phyloP scores from a whole-genome alignment of 2,888 invertebrate genomes.

The Pyralis farinalis region DNA sequence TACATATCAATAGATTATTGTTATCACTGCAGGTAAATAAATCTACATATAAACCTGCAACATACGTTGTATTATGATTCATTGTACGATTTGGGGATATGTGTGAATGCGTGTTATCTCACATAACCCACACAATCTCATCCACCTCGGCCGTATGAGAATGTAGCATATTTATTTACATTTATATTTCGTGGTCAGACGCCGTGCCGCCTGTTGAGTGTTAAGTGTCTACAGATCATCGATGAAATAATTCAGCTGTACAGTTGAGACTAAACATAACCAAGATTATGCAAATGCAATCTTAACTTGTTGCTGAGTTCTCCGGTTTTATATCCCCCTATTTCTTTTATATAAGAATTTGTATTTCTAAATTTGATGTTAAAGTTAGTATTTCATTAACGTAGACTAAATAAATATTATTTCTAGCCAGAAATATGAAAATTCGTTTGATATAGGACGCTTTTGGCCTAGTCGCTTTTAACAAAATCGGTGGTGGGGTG shows the following conservation, averaged over 20 bases:
- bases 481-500: too few relatives aligned
- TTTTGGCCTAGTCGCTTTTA: too few relatives aligned
- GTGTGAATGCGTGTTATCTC: too few relatives aligned
- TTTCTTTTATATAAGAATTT: too few relatives aligned
- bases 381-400: too few relatives aligned
- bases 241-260: conserved; percentile 32
- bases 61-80: too few relatives aligned
- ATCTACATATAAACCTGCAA: conserved; percentile 1
- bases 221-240: conserved; percentile 33
- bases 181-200: conserved; percentile 36
- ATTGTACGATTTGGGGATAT: neutral
- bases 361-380: too few relatives aligned
- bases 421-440: too few relatives aligned
- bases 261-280: conserved; percentile 35
- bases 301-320: too few relatives aligned
- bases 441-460: too few relatives aligned
- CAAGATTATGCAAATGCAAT: conserved; percentile 23
- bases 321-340: too few relatives aligned
- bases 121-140: conserved; percentile 3
- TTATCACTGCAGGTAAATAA: neutral
- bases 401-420: too few relatives aligned
- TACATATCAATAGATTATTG: neutral
- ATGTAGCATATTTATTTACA: conserved; percentile 8
- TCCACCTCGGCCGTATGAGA: neutral
- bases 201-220: conserved; percentile 31